Conservation (phyloP, 2,888 invertebrate species). For the Caprella mutica region DNA sequence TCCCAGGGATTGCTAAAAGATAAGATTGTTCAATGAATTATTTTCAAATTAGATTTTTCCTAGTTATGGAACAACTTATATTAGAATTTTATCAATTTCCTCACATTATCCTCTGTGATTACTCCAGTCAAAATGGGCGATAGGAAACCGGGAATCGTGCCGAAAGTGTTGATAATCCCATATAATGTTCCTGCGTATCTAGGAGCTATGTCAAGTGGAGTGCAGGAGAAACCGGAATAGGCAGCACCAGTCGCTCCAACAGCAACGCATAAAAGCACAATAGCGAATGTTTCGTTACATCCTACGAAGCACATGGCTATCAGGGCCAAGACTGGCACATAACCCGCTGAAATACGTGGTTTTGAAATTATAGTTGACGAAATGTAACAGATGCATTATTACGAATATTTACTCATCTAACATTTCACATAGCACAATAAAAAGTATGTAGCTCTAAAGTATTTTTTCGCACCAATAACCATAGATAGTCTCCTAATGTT, state of each 20-base stretch:
- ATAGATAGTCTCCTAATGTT: conserved; percentile 21
- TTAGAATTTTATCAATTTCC: too few species aligned
- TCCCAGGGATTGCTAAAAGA: conserved; percentile 57
- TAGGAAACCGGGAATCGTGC: conserved; percentile 37
- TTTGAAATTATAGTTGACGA: too few species aligned
- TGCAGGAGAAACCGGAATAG: conserved; percentile 22
- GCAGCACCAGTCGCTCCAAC: conserved; percentile 17
- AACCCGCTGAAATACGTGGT: conserved; percentile 14
- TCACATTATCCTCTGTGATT: conserved; percentile 29
- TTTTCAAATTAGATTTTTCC: too few species aligned
- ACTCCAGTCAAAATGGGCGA: conserved; percentile 31
- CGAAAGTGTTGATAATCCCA: conserved; percentile 36
- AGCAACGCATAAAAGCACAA: conserved; percentile 20
- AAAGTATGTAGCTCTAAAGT: too few species aligned
- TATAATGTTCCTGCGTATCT: conserved; percentile 33
- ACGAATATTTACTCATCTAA: too few species aligned
- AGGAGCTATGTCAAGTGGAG: conserved; percentile 30
- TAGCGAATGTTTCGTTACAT: conserved; percentile 16
- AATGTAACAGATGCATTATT: too few species aligned
- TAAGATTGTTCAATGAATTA: too few species aligned
- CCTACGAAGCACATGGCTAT: conserved; percentile 31
- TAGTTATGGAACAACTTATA: too few species aligned
- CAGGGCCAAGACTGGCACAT: conserved; percentile 19
- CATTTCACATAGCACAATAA: too few species aligned
- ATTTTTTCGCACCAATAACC: conserved; percentile 19